A percentile compares a stretch with the other conserved stretches of the same genome.
Conservation (phyloP, 1,140 invertebrate species). For the Pachyrhynchus sulphureomaculatus region DNA sequence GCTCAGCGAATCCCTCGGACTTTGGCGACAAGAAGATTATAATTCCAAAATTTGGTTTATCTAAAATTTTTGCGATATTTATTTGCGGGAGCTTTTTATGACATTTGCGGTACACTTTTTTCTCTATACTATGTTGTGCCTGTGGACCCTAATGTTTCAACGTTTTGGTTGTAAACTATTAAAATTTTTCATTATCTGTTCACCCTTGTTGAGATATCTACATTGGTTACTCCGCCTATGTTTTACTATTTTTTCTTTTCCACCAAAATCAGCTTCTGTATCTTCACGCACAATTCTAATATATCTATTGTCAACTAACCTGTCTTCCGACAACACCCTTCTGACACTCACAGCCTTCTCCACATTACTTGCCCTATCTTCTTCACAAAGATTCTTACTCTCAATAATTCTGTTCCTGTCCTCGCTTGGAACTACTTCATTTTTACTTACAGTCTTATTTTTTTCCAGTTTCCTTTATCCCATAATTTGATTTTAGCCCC, state of each 20-base stretch:
- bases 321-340: neutral
- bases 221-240: neutral
- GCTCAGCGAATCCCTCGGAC: neutral
- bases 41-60: conserved; percentile 5
- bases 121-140: no score
- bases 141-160: neutral
- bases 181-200: no score
- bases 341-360: neutral
- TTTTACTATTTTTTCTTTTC: neutral
- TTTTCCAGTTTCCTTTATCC: no score
- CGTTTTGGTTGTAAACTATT: neutral
- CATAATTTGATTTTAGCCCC: neutral
- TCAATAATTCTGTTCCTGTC: neutral
- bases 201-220: no score
- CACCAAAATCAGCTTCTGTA: neutral
- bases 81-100: neutral
- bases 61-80: neutral
- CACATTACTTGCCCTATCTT: neutral
- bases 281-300: neutral
- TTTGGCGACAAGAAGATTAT: neutral
- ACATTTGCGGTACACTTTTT: neutral
- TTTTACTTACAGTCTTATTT: neutral
- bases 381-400: no score
- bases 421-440: neutral
- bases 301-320: neutral